Conservation (phyloP, 2,113 vertebrate genomes). For the Falco punctatus region DNA sequence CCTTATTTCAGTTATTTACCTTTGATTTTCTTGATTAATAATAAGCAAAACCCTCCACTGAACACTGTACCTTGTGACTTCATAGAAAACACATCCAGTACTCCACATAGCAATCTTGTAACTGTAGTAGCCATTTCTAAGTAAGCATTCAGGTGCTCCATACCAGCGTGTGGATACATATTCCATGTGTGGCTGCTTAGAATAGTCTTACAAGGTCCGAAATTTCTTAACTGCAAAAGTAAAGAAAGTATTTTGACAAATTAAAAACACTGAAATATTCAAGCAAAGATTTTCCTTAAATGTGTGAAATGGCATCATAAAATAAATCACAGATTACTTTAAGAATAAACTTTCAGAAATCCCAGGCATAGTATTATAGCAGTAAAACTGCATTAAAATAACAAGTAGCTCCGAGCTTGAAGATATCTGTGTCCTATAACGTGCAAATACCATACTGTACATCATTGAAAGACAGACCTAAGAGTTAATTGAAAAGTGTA, state of each 20-base stretch:
- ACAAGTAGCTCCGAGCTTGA: background rate
- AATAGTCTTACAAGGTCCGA: conserved; percentile 87
- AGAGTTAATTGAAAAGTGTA: background rate
- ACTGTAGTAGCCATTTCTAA: conserved; percentile 85
- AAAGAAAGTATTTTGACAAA: background rate
- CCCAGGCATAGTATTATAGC: background rate
- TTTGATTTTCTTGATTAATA: background rate
- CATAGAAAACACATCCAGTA: conserved; percentile 86
- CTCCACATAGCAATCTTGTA: conserved; percentile 87
- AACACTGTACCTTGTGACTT: conserved; percentile 82
- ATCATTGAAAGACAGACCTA: background rate
- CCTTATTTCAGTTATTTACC: background rate
- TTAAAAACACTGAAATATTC: background rate
- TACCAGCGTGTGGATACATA: conserved; percentile 89
- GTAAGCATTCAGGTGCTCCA: conserved; percentile 87
- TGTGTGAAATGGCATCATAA: background rate
- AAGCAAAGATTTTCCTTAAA: background rate
- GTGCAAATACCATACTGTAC: background rate
- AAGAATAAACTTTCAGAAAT: background rate
- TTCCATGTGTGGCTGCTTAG: conserved; percentile 85
- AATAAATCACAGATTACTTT: background rate
- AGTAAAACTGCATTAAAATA: background rate
- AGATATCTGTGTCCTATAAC: background rate
- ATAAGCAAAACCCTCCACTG: background rate
- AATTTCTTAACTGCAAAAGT: conserved; percentile 81